Base-by-base conservation (phyloP, 2,113 vertebrate genomes). In the Steatornis caripensis region DNA sequence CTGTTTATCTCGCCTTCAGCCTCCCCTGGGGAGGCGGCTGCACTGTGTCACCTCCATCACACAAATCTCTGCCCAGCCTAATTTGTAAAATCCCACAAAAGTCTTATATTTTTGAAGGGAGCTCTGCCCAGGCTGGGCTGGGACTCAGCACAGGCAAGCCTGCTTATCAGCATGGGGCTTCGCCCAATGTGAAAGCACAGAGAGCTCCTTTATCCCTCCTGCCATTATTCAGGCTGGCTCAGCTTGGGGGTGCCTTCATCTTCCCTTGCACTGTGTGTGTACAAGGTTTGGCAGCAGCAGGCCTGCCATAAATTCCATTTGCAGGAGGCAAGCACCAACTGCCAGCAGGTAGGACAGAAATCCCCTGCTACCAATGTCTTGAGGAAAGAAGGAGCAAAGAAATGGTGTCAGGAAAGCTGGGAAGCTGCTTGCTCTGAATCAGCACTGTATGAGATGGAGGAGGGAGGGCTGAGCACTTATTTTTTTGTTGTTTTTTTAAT, bases 1-100 rank as follows among this genome's bases (percentile, higher is more conserved):
- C 74, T 95, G 65, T 96, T 84, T 92, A 91, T 93, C 94, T 85
- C 49, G 10, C 72, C 84, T 17, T 43, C 68, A 17, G 75, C 29
- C 80, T 36, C 29, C 78, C 95, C 61, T 23, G 57, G 68, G 71
- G 68, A 87, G 84, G 94, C 96, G 93, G 95, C 89, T 96, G 93
- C 30, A 66, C 84, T 26, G 0, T 71, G 88, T 96, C 86, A 90
- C 87, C 88, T 85, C 79, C 5, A 16, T 64, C 29, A 5, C 27
- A 5, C 71, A 83, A 87, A 75, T 83, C 95, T 94, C 94, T 92
- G 92, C 90, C 76, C 66, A 18, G 68, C 65, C 79, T 77, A 87
- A 61, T 84, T 92, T 91, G 95, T 75, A 86, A 91, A 95, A 90
- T 64, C 93, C 68, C 88, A 30, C 87, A 66, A 13, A 48, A 4